Evolutionary conservation across 2,113 vertebrate genomes (phyloP), one percentile per base, ranked within the genome.

Genomic region (Poecilia latipinna): DNA sequence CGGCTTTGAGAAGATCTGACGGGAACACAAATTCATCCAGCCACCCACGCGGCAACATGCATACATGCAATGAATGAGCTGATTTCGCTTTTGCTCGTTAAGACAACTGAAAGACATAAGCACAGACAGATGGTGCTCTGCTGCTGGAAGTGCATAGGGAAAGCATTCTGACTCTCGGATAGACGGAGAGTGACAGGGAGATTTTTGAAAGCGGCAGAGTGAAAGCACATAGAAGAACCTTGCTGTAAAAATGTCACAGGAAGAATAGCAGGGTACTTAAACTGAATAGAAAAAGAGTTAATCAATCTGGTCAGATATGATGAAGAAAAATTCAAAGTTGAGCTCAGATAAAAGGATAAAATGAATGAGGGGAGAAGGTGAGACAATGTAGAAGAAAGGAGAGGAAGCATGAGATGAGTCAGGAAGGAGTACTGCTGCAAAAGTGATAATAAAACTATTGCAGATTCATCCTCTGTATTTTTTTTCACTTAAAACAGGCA

Each of bases 11-110:
- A 88, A 69, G 0, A 33, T 72, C 72, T 60, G 44, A 63, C 72
- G 77, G 72, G 79, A 75, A 68, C 68, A 76, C 74, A 75, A 79
- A 80, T 84, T 66, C 33, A 74, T 81, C 61, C 64, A 74, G 51
- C 57, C 72, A 51, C 63, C 31, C 79, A 62, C 68, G 35, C 69
- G 51, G 63, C 37, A 74, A 70, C 70, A 61, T 44, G 39, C 48
- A 54, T 4, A 51, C 68, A 61, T 60, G 22, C 61, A 48, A 64
- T 39, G 42, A 83, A 67, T 73, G 70, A 24, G 67, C 65, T 71
- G 70, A 88, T 90, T 88, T 88, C 77, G 61, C 79, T 86, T 82
- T 85, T 85, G 74, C 70, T 54, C 65, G 61, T 75, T 78, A 54
- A 79, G 74, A 80, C 62, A 79, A 88, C 35, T 87, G 75, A 86